Conservation (phyloP, 2,888 invertebrate genomes). For the Athalia rosae region DNA sequence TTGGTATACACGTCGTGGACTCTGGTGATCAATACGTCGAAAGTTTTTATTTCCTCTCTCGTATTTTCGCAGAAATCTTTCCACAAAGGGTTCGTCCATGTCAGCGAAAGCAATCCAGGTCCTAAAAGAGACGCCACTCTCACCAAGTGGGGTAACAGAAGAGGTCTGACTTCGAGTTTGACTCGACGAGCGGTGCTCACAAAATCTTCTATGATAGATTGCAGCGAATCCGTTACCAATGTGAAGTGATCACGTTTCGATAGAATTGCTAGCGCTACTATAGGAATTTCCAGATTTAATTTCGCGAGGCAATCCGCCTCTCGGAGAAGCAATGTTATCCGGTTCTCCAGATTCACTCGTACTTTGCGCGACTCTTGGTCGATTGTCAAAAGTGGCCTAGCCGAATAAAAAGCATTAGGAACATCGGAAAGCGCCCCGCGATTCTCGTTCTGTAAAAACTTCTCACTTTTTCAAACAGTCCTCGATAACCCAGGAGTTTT, state of each 20-base stretch:
- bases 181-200: constrained; percentile 83
- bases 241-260: constrained; percentile 86
- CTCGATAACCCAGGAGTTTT: constrained; percentile 77
- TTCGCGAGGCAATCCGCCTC: constrained; percentile 92
- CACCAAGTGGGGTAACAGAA: constrained; percentile 91
- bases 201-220: constrained; percentile 88
- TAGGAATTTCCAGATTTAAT: constrained; percentile 86
- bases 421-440: neutral
- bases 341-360: constrained; percentile 85
- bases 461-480: constrained; percentile 66
- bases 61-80: constrained; percentile 85
- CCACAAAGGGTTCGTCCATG: constrained; percentile 93
- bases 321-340: constrained; percentile 84
- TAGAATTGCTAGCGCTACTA: constrained; percentile 86
- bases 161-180: constrained; percentile 91
- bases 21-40: constrained; percentile 84
- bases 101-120: constrained; percentile 86
- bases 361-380: constrained; percentile 80
- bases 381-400: constrained; percentile 78
- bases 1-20: constrained; percentile 94
- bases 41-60: constrained; percentile 85
- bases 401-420: constrained; percentile 10
- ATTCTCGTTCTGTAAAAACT: neutral
- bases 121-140: constrained; percentile 87
- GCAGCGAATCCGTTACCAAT: constrained; percentile 83